phyloP scores from a whole-genome alignment of 2,888 invertebrate species.

The Drosophila multiciliata region DNA sequence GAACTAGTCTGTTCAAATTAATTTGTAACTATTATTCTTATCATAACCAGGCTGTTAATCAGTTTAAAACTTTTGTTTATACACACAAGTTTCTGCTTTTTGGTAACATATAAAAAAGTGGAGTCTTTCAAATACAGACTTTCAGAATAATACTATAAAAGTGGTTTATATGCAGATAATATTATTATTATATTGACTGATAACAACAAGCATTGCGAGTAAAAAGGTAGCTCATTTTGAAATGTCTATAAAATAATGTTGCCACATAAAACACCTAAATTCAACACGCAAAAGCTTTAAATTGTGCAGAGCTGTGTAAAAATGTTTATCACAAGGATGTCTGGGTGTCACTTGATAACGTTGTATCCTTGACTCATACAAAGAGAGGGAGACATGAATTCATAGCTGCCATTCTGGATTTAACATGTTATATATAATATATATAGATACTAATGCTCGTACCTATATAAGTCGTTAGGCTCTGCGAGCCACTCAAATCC shows the following conservation, averaged over 20 bases:
- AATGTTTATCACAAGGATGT: slow-evolving; percentile 30
- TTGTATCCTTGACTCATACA: slow-evolving; percentile 20
- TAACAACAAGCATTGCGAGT: not conserved
- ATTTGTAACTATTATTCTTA: too few species aligned
- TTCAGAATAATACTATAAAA: not conserved
- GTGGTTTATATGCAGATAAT: not conserved
- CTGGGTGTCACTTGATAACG: slow-evolving; percentile 30
- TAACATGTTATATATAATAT: slow-evolving; percentile 51
- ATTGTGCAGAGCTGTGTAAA: slow-evolving; percentile 31
- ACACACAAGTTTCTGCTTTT: too few species aligned
- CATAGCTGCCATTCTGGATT: slow-evolving; percentile 46
- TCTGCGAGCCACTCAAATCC: slow-evolving; percentile 60
- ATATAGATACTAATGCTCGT: slow-evolving; percentile 23
- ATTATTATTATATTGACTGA: not conserved
- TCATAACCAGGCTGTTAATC: too few species aligned
- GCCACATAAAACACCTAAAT: slow-evolving; percentile 8
- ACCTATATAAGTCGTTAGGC: slow-evolving; percentile 70
- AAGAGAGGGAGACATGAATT: slow-evolving; percentile 7
- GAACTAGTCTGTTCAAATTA: not conserved
- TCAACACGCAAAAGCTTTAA: slow-evolving; percentile 28
- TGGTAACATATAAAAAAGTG: too few species aligned
- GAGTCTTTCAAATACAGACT: not conserved
- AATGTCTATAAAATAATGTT: slow-evolving; percentile 7
- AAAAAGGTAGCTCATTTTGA: slow-evolving; percentile 1
- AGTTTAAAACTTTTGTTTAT: too few species aligned